These are phyloP conservation scores for Oxyscelio sp. DNA, from an alignment of 2,888 invertebrate genomes.

Conservation along the genomic window DNA sequence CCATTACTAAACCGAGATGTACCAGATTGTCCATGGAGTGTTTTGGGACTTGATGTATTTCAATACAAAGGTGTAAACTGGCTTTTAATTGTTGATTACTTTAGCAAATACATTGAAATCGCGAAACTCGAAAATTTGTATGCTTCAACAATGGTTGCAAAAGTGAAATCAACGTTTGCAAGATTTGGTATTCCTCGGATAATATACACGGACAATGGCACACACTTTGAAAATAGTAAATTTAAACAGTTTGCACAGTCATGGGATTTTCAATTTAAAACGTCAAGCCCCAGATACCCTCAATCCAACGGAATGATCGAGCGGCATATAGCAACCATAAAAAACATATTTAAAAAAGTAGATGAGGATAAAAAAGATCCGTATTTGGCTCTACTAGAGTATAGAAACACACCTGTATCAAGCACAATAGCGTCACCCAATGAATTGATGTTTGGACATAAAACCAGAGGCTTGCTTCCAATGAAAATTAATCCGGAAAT, in stretches of 20 bases:
- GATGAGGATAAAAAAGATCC: conserved; percentile 58
- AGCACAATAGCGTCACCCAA: too few relatives aligned
- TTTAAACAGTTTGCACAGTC: conserved; percentile 46
- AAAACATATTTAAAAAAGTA: conserved; percentile 71
- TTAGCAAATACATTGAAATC: conserved; percentile 61
- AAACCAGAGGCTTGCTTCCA: too few relatives aligned
- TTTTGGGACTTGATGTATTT: conserved; percentile 33
- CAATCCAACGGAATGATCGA: conserved; percentile 64
- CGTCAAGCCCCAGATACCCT: conserved; percentile 56
- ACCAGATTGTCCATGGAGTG: conserved; percentile 61
- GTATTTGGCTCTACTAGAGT: conserved; percentile 64
- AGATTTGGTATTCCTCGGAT: conserved; percentile 45
- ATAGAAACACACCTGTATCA: conserved; percentile 65
- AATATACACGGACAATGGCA: conserved; percentile 63
- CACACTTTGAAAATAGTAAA: conserved; percentile 41
- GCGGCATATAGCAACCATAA: too few relatives aligned
- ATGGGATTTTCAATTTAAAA: conserved; percentile 49
- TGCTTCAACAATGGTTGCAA: conserved; percentile 22
- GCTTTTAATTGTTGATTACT: conserved; percentile 65
- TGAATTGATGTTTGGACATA: too few relatives aligned
- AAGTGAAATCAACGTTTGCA: conserved; percentile 47
- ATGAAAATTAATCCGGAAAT: too few relatives aligned
- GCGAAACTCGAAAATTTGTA: too few relatives aligned
- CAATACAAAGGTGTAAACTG: conserved; percentile 27
- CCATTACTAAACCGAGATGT: conserved; percentile 45